Conservation (phyloP, 2,797 vertebrate genomes). For the Sternarchorhynchus goeldii region DNA sequence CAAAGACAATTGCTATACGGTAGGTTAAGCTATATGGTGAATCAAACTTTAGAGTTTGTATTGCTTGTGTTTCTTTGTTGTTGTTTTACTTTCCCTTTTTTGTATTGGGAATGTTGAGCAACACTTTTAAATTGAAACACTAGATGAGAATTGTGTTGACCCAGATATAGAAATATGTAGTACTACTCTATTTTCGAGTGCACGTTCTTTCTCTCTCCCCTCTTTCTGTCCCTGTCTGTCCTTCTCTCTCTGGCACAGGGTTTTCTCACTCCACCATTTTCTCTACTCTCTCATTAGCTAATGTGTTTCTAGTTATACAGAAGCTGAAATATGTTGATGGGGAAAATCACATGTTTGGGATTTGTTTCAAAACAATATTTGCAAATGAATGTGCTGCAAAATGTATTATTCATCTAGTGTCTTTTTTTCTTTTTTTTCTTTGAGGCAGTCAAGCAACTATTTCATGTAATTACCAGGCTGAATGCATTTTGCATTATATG, state of each 20-base stretch:
- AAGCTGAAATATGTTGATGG: constrained; percentile 15
- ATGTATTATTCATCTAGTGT: constrained; percentile 67
- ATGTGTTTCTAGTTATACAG: constrained; percentile 16
- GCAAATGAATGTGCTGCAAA: constrained; percentile 62
- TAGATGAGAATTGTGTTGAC: not conserved
- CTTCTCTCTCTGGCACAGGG: not conserved
- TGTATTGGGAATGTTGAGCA: not conserved
- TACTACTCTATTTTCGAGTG: not conserved
- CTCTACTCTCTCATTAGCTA: not conserved
- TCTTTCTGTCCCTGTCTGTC: no score
- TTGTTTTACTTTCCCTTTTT: not conserved
- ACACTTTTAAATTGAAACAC: not conserved
- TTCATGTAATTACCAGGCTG: constrained; percentile 66
- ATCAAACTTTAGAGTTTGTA: not conserved
- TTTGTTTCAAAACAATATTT: constrained; percentile 64
- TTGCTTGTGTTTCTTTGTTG: not conserved
- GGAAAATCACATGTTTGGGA: constrained; percentile 56
- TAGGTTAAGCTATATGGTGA: no score
- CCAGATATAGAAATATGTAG: constrained; percentile 6
- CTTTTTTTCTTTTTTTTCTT: not conserved
- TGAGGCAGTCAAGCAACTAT: constrained; percentile 59
- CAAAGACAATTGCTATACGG: not conserved
- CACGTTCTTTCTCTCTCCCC: not conserved
- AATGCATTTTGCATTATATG: constrained; percentile 23
- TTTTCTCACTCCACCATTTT: not conserved